phyloP scores from a whole-genome alignment of 1,140 invertebrate species.

The Monochamus saltuarius region DNA sequence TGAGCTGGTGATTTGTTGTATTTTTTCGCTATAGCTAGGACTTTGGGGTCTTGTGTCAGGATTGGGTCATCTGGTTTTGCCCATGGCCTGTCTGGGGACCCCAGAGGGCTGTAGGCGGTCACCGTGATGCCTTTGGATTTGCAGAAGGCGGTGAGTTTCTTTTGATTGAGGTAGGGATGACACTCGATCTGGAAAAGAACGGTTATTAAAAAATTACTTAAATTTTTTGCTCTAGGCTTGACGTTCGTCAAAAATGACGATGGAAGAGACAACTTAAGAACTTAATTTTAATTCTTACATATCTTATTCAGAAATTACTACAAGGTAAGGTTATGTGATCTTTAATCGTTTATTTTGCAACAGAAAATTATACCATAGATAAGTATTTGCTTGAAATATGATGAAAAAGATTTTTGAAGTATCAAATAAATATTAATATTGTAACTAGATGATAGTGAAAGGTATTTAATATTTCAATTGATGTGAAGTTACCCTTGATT shows the following conservation, averaged over 20 bases:
- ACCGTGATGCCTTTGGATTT: conserved; percentile 65
- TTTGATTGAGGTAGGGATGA: conserved; percentile 83
- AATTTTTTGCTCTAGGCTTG: too few relatives aligned
- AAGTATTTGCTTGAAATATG: too few relatives aligned
- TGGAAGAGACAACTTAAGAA: too few relatives aligned
- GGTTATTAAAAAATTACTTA: too few relatives aligned
- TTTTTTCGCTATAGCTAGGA: conserved; percentile 47
- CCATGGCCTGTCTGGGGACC: conserved; percentile 67
- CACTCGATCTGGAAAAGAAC: conserved; percentile 70
- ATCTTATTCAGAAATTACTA: too few relatives aligned
- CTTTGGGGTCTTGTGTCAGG: conserved; percentile 64
- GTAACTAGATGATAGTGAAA: neutral
- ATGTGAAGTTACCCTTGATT: neutral
- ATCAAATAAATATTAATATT: neutral
- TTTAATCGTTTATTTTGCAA: too few relatives aligned
- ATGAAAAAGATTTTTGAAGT: neutral
- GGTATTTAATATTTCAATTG: neutral
- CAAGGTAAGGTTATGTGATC: too few relatives aligned
- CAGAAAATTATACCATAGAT: too few relatives aligned
- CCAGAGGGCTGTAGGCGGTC: conserved; percentile 82
- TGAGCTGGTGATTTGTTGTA: conserved; percentile 41
- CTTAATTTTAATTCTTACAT: too few relatives aligned
- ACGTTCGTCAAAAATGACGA: neutral
- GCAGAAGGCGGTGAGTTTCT: conserved; percentile 74
- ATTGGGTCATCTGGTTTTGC: conserved; percentile 59